A percentile compares a stretch with the other conserved stretches of the same genome.
Evolutionary conservation across 2,888 invertebrate species (phyloP).

Genomic region (Electrophaes corylata): DNA sequence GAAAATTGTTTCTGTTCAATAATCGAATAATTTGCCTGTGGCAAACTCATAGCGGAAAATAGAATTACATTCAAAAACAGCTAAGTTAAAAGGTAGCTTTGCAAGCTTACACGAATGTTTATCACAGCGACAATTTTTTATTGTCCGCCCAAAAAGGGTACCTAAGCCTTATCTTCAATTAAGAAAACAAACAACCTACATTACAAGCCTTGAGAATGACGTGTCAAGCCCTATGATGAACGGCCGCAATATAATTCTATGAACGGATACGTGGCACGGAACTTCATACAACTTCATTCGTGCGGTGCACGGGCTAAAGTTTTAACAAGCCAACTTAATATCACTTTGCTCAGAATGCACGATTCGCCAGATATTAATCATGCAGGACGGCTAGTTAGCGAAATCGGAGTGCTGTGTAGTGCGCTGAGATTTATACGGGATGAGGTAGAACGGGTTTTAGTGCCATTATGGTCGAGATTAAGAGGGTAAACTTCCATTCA

Average conservation of each 20-base stretch:
- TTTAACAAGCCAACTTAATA: constrained; percentile 85
- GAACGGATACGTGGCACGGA: constrained; percentile 60
- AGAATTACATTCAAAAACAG: constrained; percentile 19
- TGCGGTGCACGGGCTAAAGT: constrained; percentile 74
- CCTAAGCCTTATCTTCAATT: constrained; percentile 49
- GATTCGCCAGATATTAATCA: constrained; percentile 82
- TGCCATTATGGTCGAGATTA: constrained; percentile 33
- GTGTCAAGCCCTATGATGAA: constrained; percentile 55
- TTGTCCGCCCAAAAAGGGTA: constrained; percentile 39
- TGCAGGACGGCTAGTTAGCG: constrained; percentile 79
- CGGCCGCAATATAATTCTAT: constrained; percentile 61
- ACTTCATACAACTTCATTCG: constrained; percentile 70
- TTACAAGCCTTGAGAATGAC: constrained; percentile 46
- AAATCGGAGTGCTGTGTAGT: constrained; percentile 70
- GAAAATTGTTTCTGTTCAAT: constrained; percentile 36
- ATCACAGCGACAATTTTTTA: constrained; percentile 37
- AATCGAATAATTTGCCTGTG: constrained; percentile 22
- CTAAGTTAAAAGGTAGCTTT: constrained; percentile 17
- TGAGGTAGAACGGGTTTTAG: constrained; percentile 41
- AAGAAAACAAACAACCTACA: constrained; percentile 50
- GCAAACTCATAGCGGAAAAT: constrained; percentile 27
- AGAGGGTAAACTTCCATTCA: constrained; percentile 33
- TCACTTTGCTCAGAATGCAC: constrained; percentile 80
- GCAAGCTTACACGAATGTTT: constrained; percentile 32
- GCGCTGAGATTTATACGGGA: constrained; percentile 54